Evolutionary conservation across 92 coral and sea anemone species (phyloP).

Genomic region (Montipora capitata): DNA sequence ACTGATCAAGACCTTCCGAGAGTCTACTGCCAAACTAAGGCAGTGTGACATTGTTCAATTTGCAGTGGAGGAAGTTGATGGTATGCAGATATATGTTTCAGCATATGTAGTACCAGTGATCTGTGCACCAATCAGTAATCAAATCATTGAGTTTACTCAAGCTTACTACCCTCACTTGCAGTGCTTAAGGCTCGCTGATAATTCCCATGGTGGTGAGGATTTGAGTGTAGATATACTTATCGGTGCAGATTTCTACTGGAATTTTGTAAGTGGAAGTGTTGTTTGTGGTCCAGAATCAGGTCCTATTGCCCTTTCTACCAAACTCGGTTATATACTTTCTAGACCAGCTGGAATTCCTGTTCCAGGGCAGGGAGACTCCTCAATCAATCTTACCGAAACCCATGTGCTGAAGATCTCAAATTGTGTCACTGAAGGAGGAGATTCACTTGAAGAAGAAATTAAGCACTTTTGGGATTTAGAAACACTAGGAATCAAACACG

Average conservation of each 20-base stretch:
- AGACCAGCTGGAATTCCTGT: background rate
- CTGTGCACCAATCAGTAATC: too few relatives aligned
- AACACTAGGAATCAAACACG: slow-evolving; percentile 37
- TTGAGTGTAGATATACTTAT: slow-evolving; percentile 33
- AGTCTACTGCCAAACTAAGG: background rate
- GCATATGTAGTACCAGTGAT: background rate
- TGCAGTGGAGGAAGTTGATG: background rate
- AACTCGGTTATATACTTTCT: background rate
- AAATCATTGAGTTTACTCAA: too few relatives aligned
- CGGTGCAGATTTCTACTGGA: slow-evolving; percentile 51
- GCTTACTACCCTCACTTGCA: too few relatives aligned
- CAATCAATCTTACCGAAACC: too few relatives aligned
- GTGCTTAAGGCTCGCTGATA: too few relatives aligned
- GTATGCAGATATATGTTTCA: background rate
- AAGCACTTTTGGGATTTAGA: slow-evolving; percentile 51
- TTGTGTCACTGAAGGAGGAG: too few relatives aligned
- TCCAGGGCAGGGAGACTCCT: background rate
- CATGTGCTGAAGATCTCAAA: too few relatives aligned
- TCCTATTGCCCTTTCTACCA: background rate
- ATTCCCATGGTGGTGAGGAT: background rate
- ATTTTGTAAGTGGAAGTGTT: slow-evolving; percentile 21
- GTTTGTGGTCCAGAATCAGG: slow-evolving; percentile 15
- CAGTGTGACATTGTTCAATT: background rate
- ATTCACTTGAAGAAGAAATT: background rate
- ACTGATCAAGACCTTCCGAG: background rate